phyloP scores from a whole-genome alignment of 2,888 invertebrate species.

The Drosophila diplacantha region DNA sequence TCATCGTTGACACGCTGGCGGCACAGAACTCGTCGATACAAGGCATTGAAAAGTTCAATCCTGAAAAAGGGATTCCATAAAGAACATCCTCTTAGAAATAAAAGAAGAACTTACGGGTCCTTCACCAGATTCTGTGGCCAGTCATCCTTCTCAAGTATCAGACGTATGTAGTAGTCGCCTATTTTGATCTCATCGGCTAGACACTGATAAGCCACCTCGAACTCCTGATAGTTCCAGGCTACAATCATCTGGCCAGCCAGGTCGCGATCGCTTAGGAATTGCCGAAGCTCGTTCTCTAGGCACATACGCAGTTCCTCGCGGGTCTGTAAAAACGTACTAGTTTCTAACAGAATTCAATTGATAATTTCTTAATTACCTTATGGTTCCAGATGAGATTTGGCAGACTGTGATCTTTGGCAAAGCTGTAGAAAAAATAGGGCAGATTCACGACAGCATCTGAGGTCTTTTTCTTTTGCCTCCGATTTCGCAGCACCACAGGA shows the following conservation, averaged over 20 bases:
- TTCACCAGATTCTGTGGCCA: conserved; percentile 91
- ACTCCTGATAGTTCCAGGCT: conserved; percentile 99
- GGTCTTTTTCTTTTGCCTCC: conserved; percentile 82
- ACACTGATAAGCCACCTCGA: conserved; percentile 95
- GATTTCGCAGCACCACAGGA: conserved; percentile 93
- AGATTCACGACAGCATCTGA: conserved; percentile 75
- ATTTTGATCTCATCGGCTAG: conserved; percentile 98
- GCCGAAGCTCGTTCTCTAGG: conserved; percentile 94
- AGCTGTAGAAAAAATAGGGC: conserved; percentile 96
- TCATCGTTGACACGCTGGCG: conserved; percentile 86
- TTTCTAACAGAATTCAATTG: neutral
- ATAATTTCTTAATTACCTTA: conserved; percentile 81
- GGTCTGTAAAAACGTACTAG: conserved; percentile 81
- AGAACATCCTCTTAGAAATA: neutral
- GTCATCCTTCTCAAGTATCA: conserved; percentile 94
- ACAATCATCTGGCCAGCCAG: conserved; percentile 88
- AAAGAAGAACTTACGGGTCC: conserved; percentile 85
- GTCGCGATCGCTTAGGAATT: conserved; percentile 93
- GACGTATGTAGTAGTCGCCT: conserved; percentile 97
- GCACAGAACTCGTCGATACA: conserved; percentile 97
- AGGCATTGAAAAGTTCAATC: conserved; percentile 97
- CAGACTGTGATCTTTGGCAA: conserved; percentile 94
- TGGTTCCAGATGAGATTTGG: conserved; percentile 99
- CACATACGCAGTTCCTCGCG: conserved; percentile 95
- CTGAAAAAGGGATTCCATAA: conserved; percentile 78